Evolutionary conservation across 2,888 invertebrate species (phyloP).

Genomic region (Rhimphoctona megacephalus): DNA sequence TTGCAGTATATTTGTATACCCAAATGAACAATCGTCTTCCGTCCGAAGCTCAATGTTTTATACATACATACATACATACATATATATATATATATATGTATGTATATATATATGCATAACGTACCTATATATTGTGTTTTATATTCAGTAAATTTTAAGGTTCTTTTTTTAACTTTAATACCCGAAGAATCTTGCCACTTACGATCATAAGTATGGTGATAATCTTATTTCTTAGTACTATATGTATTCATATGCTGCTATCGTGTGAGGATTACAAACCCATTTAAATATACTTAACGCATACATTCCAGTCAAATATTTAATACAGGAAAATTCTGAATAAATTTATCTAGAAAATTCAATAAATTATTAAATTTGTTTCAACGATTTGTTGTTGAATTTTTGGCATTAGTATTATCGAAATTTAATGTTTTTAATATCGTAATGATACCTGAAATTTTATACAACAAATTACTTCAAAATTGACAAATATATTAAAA

Average conservation of each 20-base stretch:
- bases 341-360: neutral
- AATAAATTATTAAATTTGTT: neutral
- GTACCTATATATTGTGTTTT: slow-evolving; percentile 31
- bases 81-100: slow-evolving; percentile 16
- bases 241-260: slow-evolving; percentile 3
- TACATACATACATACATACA: slow-evolving; percentile 24
- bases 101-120: neutral
- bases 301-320: neutral
- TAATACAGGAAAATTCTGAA: neutral
- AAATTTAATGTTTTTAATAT: no score
- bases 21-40: slow-evolving; percentile 56
- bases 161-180: neutral
- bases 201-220: slow-evolving; percentile 45
- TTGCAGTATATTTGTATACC: slow-evolving; percentile 46
- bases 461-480: neutral
- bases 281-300: slow-evolving; percentile 16
- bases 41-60: slow-evolving; percentile 63
- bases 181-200: slow-evolving; percentile 59
- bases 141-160: slow-evolving; percentile 38
- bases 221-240: slow-evolving; percentile 41
- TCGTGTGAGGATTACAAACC: slow-evolving; percentile 23
- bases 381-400: neutral
- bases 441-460: neutral
- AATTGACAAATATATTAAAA: neutral
- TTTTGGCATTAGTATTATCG: no score